phyloP scores from a whole-genome alignment of 1,140 invertebrate genomes.

The Apolygus lucorum region DNA sequence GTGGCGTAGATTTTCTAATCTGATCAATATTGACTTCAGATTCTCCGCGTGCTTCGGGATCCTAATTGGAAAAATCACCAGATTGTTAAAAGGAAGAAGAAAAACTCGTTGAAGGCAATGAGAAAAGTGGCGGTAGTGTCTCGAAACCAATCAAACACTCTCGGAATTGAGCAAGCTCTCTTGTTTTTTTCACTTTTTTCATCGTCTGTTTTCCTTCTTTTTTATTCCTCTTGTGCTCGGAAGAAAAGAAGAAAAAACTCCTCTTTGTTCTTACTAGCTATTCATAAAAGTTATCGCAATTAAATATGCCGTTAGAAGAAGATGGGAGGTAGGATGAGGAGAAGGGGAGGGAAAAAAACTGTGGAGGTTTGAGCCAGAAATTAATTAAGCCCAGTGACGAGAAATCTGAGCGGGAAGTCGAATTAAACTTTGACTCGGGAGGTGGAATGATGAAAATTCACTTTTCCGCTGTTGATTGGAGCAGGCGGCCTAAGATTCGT shows the following conservation, averaged over 20 bases:
- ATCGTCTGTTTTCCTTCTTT: neutral
- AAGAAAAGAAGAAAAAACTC: conserved; percentile 5
- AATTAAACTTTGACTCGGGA: conserved; percentile 11
- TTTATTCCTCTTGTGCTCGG: neutral
- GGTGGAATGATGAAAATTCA: neutral
- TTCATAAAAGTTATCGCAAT: conserved; percentile 19
- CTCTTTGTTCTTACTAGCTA: neutral
- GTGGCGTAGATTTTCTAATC: no score
- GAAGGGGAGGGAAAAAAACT: no score
- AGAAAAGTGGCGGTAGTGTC: neutral
- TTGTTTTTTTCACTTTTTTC: neutral
- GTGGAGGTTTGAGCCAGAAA: conserved; percentile 5
- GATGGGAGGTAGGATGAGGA: no score
- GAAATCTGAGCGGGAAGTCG: conserved; percentile 4
- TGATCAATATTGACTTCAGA: no score
- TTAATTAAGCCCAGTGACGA: conserved; percentile 8
- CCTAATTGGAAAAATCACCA: no score
- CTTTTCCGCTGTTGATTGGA: neutral
- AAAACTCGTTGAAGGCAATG: neutral
- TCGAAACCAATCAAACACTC: neutral
- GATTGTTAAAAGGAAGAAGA: no score
- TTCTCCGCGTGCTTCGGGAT: no score
- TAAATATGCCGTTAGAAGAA: conserved; percentile 4
- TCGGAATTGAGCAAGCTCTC: neutral
- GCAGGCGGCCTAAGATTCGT: neutral